These are phyloP conservation scores for Calcarius ornatus DNA, from an alignment of 2,113 vertebrate genomes.

Conservation along the genomic window DNA sequence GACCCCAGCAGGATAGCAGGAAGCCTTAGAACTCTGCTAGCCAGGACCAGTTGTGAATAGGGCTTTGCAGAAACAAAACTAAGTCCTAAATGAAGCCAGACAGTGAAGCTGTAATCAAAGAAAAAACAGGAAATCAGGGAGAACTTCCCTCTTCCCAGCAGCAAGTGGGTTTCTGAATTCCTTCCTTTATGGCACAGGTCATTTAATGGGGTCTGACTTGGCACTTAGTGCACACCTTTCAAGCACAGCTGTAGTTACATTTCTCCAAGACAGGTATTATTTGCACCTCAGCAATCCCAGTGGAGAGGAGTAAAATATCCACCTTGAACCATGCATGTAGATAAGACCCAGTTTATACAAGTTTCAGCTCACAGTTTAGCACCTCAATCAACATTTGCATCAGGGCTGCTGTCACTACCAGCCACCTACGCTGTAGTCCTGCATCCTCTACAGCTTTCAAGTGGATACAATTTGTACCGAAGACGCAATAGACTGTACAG, in stretches of 20 bases:
- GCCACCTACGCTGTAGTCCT: constrained; percentile 23
- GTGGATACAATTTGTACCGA: constrained; percentile 43
- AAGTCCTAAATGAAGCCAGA: neutral
- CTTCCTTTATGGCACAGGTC: neutral
- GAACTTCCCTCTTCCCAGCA: neutral
- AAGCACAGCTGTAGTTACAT: neutral
- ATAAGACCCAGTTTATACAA: neutral
- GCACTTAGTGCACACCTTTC: neutral
- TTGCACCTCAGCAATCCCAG: neutral
- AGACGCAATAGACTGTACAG: constrained; percentile 7
- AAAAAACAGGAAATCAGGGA: neutral
- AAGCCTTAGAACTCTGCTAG: neutral
- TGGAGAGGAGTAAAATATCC: neutral
- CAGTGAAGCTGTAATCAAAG: neutral
- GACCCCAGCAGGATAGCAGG: neutral
- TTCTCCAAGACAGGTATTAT: neutral
- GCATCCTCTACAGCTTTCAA: constrained; percentile 41
- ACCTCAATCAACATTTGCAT: constrained; percentile 16
- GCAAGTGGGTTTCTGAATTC: neutral
- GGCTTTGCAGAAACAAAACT: neutral
- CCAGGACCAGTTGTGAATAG: neutral
- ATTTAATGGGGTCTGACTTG: neutral
- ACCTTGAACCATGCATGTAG: neutral
- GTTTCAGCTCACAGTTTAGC: neutral
- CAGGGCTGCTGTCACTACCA: constrained; percentile 2